Base-by-base conservation (phyloP, 2,113 vertebrate genomes). In the Pagrus major region DNA sequence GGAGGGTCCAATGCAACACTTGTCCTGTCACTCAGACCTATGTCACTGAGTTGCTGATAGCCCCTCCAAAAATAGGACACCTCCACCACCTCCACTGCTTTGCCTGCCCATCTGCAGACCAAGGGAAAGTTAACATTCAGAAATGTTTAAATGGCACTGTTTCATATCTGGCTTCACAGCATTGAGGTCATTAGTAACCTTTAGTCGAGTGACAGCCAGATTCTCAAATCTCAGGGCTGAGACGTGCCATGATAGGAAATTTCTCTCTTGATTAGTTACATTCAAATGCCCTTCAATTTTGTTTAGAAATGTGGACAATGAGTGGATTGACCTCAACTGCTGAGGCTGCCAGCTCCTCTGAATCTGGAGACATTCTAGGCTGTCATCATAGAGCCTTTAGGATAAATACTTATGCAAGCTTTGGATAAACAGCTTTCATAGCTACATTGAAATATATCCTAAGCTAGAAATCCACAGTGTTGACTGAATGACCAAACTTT, bases 1-100 rank as follows among this genome's bases (percentile, higher is more conserved):
- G 93, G 88, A 86, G 89, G 91, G 77, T 88, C 78, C 83, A 79
- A 66, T 33, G 20, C 64, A 93, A 94, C 95, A 96, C 94, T 93
- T 96, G 95, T 93, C 91, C 94, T 94, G 93, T 95, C 95, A 94
- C 89, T 96, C 95, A 94, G 86, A 70, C 84, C 90, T 83, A 37
- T 91, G 87, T 67, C 75, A 85, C 47, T 72, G 72, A 71, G 86
- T 86, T 76, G 90, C 80, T 92, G 90, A 94, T 90, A 93, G 90
- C 78, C 72, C 72, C 46, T 92, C 92, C 89, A 90, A 92, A 95
- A 96, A 95, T 95, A 95, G 92, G 39, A 67, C 72, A 14, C 25
- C 64, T 67, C 71, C 66, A 83, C 37, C 77, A 73, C 71, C 74
- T 83, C 72, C 12, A 6, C 54, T 70, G 65, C 78, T 81, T 71